Evolutionary conservation across 2,888 invertebrate species (phyloP).

Genomic region (Zhuqinia jingwanae): DNA sequence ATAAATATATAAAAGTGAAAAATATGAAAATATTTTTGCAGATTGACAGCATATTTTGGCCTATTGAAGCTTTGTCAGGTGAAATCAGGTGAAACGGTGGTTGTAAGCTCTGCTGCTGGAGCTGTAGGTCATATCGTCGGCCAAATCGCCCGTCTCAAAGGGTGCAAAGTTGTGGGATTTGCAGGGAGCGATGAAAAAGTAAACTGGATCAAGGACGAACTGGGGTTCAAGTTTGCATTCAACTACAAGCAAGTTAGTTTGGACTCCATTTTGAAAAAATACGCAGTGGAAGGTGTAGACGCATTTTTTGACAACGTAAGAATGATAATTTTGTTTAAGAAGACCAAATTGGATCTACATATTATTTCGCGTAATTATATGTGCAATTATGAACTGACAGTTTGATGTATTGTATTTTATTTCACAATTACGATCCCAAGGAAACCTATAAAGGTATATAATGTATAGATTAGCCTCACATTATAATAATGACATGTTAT

Average conservation of each 20-base stretch:
- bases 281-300: conserved; percentile 87
- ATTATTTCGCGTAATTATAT: too few species aligned
- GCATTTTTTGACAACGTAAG: conserved; percentile 90
- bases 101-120: conserved; percentile 88
- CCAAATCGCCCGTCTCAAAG: conserved; percentile 89
- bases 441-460: conserved; percentile 55
- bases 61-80: conserved; percentile 87
- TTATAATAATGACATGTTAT: neutral
- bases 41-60: conserved; percentile 87
- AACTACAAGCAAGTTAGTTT: conserved; percentile 87
- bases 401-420: too few species aligned
- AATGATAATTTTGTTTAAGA: too few species aligned
- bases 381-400: too few species aligned
- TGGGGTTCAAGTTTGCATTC: conserved; percentile 86
- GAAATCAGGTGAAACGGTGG: conserved; percentile 87
- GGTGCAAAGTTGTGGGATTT: conserved; percentile 87
- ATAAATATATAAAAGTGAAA: neutral
- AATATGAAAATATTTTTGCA: conserved; percentile 19
- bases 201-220: conserved; percentile 84
- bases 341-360: too few species aligned
- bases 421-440: conserved; percentile 82
- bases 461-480: neutral
- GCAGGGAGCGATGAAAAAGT: conserved; percentile 88
- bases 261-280: conserved; percentile 83
- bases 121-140: conserved; percentile 90